Base-by-base conservation (phyloP, 1,140 invertebrate species). In the Drosophila sp. region DNA sequence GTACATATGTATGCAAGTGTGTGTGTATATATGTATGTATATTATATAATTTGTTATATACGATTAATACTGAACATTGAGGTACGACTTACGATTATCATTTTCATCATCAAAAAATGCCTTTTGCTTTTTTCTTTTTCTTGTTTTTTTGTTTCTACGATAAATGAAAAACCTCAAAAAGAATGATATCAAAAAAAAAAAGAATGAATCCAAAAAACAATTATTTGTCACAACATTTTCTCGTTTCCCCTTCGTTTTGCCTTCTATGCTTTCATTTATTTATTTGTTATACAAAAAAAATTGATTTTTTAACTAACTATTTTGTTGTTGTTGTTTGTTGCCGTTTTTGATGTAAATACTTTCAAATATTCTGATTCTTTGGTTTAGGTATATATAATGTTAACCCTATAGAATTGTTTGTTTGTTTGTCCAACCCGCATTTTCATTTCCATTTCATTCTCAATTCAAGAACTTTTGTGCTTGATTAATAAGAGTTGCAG, bases 1-100 rank as follows among this genome's bases (percentile, higher is more conserved):
- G 41, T 25, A n/a, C n/a, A n/a, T n/a, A 7, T 47, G 41, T 47
- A 6, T 72, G 32, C 30, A 33, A 66, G n/a, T 29, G 57, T 66
- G 29, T 65, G 55, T 61, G 47, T 41, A 35, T 56, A 56, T 47
- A 44, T 66, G 67, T 69, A 69, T 66, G 55, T 61, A 67, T 61
- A 60, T 47, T 61, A 62, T 74, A 65, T 72, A 65, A 44, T 63
- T 65, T 66, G 74, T 55, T 76, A 70, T 85, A 72, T 66, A 76
- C 23, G 44, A 10, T 69, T 72, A 72, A 79, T 85, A 78, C 80
- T 89, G 77, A 89, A 89, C 80, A 89, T 89, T 89, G 84, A 89
- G 84, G 84, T 89, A 89, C 84, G 74, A 89, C 84, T 89, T 89
- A 89, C 84, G 84, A 89, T 89, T 89, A 89, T 89, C 84, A 89